phyloP scores from a whole-genome alignment of 2,113 vertebrate genomes.

The Agelaius tricolor region DNA sequence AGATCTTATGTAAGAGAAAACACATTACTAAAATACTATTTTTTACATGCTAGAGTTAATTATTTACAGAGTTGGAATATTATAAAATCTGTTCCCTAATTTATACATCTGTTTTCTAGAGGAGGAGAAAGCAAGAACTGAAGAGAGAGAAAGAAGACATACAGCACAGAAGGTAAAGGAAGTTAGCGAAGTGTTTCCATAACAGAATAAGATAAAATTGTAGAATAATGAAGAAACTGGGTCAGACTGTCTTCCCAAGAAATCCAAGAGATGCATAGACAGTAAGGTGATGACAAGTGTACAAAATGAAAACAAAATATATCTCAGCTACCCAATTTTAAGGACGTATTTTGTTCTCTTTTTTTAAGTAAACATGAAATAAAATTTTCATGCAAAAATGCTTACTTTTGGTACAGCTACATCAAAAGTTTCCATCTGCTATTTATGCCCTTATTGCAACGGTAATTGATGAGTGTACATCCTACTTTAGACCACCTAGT shows the following conservation, averaged over 20 bases:
- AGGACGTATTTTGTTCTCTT: not conserved
- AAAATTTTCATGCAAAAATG: not conserved
- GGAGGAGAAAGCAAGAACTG: constrained; percentile 48
- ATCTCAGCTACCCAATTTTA: not conserved
- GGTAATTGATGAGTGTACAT: not conserved
- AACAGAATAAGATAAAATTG: not conserved
- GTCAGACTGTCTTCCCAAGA: not conserved
- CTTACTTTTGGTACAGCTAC: not conserved
- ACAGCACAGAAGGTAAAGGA: constrained; percentile 65
- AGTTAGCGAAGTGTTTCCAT: not conserved
- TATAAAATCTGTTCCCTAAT: not conserved
- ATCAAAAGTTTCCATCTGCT: not conserved
- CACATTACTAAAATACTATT: not conserved
- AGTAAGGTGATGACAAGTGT: not conserved
- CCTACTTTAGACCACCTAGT: not conserved
- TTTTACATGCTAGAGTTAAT: not conserved
- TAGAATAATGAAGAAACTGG: not conserved
- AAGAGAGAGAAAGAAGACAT: constrained; percentile 70
- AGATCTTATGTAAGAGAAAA: not conserved
- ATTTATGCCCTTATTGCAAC: not conserved
- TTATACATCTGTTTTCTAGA: constrained; percentile 38
- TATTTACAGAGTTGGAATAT: not conserved
- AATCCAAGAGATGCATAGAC: not conserved
- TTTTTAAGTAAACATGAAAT: not conserved
- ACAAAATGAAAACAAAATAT: not conserved